These are phyloP conservation scores for Pedetes capensis DNA, from an alignment of 2,113 vertebrate genomes.

Conservation along the genomic window DNA sequence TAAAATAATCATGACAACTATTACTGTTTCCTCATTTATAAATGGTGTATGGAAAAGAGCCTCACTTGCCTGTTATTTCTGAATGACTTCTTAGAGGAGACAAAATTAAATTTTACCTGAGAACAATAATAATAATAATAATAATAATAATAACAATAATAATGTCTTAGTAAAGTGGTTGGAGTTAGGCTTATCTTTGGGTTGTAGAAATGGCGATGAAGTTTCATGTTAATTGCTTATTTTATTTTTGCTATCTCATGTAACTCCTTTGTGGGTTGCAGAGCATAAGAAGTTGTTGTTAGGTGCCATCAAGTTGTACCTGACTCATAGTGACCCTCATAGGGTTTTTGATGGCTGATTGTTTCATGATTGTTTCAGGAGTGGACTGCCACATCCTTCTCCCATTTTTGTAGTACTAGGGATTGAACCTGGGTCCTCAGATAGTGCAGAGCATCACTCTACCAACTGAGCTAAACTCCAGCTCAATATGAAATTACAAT, in stretches of 20 bases:
- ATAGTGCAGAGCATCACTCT: no score
- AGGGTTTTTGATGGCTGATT: no score
- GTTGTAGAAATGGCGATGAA: not conserved
- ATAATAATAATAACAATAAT: no score
- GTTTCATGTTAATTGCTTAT: not conserved
- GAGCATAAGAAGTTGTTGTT: not conserved
- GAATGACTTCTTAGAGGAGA: constrained; percentile 33
- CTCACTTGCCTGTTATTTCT: constrained; percentile 51
- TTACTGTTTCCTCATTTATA: constrained; percentile 48
- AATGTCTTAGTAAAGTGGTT: not conserved
- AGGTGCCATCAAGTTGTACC: no score
- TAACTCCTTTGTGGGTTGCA: not conserved
- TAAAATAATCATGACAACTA: constrained; percentile 66
- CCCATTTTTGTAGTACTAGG: no score
- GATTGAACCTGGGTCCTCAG: no score
- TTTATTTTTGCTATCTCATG: not conserved
- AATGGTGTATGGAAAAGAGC: constrained; percentile 16
- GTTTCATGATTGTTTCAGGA: no score
- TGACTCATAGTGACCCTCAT: no score
- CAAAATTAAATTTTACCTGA: constrained; percentile 27
- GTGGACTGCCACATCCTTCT: no score
- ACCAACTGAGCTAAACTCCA: no score
- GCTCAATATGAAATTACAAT: no score
- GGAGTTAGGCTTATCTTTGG: not conserved
- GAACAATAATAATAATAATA: no score